phyloP scores from a whole-genome alignment of 2,113 vertebrate species.

The Danionella cerebrum region DNA sequence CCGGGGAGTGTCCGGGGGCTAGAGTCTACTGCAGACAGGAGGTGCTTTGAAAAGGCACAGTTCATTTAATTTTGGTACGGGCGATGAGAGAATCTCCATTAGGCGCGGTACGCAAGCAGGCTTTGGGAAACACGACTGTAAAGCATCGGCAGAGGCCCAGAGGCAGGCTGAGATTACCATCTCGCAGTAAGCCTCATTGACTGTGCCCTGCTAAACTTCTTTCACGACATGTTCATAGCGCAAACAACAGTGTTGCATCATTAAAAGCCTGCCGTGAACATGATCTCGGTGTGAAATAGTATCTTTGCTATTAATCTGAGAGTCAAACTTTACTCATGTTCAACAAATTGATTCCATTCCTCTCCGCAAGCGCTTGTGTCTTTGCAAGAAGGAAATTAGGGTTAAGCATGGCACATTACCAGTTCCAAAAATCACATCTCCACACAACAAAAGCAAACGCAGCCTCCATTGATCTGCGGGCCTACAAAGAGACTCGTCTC shows the following conservation, averaged over 20 bases:
- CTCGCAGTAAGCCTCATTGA: slow-evolving; percentile 37
- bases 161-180: slow-evolving; percentile 39
- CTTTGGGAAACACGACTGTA: slow-evolving; percentile 35
- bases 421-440: slow-evolving; percentile 45
- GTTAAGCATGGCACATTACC: slow-evolving; percentile 43
- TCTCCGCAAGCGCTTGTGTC: slow-evolving; percentile 37
- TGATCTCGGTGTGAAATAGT: no score
- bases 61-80: slow-evolving; percentile 41
- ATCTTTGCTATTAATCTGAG: slow-evolving; percentile 55
- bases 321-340: slow-evolving; percentile 59
- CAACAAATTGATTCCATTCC: slow-evolving; percentile 52
- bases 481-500: slow-evolving; percentile 41
- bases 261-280: neutral
- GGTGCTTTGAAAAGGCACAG: slow-evolving; percentile 33
- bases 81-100: slow-evolving; percentile 41
- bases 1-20: neutral
- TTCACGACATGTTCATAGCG: slow-evolving; percentile 19
- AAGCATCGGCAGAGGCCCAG: slow-evolving; percentile 37
- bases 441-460: slow-evolving; percentile 41
- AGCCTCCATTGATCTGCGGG: slow-evolving; percentile 38
- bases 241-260: slow-evolving; percentile 19
- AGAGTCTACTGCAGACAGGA: slow-evolving; percentile 3
- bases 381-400: slow-evolving; percentile 47
- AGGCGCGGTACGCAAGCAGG: slow-evolving; percentile 32
- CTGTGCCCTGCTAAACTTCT: slow-evolving; percentile 29